Evolutionary conservation across 2,797 vertebrate genomes (phyloP).

Genomic region (Pangasius larnaudii): DNA sequence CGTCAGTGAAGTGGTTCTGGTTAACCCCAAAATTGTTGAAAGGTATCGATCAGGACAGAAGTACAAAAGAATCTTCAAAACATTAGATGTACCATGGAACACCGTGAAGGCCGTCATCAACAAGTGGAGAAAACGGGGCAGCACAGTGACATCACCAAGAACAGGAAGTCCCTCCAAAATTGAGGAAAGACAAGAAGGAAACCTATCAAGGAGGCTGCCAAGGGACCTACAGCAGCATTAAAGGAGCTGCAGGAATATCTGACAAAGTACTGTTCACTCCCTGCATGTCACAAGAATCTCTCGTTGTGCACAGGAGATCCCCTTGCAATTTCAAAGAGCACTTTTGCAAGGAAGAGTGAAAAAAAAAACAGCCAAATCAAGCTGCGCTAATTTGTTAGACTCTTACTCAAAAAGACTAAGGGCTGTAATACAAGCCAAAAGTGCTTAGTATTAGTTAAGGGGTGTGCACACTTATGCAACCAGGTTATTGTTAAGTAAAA

Average conservation of each 20-base stretch:
- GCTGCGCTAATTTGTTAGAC: neutral
- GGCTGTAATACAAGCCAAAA: neutral
- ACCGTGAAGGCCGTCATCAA: neutral
- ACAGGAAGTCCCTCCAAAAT: neutral
- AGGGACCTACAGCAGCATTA: neutral
- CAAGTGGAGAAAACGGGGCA: no score
- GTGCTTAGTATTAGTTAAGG: conserved; percentile 5
- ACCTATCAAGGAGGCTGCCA: neutral
- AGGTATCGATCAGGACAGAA: neutral
- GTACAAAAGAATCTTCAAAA: neutral
- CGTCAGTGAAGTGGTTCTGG: neutral
- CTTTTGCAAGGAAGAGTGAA: neutral
- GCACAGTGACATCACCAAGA: neutral
- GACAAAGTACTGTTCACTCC: neutral
- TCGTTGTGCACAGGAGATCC: neutral
- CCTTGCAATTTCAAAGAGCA: neutral
- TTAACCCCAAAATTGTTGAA: neutral
- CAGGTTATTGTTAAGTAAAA: neutral
- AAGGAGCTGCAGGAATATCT: neutral
- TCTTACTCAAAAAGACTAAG: neutral
- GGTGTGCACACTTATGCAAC: neutral
- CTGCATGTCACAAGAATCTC: neutral
- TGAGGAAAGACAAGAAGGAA: neutral
- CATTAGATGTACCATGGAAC: neutral
- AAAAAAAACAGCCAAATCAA: neutral